Percentiles rank a stretch among this genome's conserved stretches.
Evolutionary conservation across 2,113 vertebrate genomes (phyloP).

Genomic region (Pagrus major): DNA sequence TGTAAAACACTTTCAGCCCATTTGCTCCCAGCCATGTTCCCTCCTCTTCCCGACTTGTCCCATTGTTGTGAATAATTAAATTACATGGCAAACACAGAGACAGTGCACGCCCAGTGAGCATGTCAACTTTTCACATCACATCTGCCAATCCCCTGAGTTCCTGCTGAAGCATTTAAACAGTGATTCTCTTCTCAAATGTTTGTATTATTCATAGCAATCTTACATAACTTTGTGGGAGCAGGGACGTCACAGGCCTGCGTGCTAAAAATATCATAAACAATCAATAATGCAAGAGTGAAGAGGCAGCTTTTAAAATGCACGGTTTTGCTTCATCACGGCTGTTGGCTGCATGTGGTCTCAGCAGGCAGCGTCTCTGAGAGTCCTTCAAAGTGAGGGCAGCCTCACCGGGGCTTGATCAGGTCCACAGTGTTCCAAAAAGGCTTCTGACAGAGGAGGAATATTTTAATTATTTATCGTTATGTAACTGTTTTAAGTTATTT

Average conservation of each 20-base stretch:
- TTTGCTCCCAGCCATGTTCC: constrained; percentile 27
- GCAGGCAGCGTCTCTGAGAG: background rate
- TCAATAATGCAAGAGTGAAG: constrained; percentile 74
- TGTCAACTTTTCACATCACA: constrained; percentile 22
- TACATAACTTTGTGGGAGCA: constrained; percentile 67
- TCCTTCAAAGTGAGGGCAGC: background rate
- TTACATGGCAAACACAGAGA: constrained; percentile 39
- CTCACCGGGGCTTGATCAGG: background rate
- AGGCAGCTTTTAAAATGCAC: constrained; percentile 50
- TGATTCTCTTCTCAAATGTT: constrained; percentile 39
- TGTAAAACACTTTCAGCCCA: constrained; percentile 38
- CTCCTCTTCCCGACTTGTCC: constrained; percentile 17
- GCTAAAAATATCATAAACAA: constrained; percentile 75
- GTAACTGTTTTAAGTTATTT: background rate
- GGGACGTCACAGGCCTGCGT: constrained; percentile 19
- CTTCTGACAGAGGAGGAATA: background rate
- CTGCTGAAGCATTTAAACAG: constrained; percentile 2
- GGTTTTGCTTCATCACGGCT: constrained; percentile 48
- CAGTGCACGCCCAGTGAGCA: constrained; percentile 35
- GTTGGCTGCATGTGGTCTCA: constrained; percentile 4
- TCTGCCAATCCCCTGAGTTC: constrained; percentile 10
- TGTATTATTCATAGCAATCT: constrained; percentile 71
- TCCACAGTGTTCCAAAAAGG: constrained; percentile 15
- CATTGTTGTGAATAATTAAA: constrained; percentile 63
- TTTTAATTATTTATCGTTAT: background rate